Base-by-base conservation (phyloP, 2,888 invertebrate species). In the Clanis bilineata region DNA sequence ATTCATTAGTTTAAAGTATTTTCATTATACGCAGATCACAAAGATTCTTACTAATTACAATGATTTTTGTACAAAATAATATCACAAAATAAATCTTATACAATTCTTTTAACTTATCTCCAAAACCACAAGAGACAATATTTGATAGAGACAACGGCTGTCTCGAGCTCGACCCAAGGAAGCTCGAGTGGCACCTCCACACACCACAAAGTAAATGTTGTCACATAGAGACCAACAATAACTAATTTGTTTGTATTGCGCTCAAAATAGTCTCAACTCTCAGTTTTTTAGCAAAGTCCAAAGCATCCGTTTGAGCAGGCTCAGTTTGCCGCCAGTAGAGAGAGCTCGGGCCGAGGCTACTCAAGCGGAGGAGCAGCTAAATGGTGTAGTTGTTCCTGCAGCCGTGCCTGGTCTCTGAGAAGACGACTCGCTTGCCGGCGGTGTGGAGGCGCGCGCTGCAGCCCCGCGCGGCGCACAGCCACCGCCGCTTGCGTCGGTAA, bases 401-500 rank as follows among this genome's bases (percentile, higher is more conserved):
- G 22, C 73, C 75, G 65, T 90, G 91, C 59, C 87, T 70, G 1
- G 84, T 65, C 23, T 90, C 88, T 0, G 85, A 78, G 73, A 86
- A 89, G n/a, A 92, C 89, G 22, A 92, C 69, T 2, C 67, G 71
- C 65, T 89, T 91, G 22, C 90, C 90, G 4, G 74, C 63, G 0
- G 92, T 92, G 67, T 92, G 92, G 1, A 93, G 77, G 21, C 92
- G 72, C 1, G 91, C 92, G 0, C 83, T 82, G 69, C 93, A 93
- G 61, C 82, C 88, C 21, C 84, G 78, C 0, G 92, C 90, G 0
- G 92, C 90, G 73, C 93, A 93, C 15, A 77, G 66, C 93, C 93
- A 93, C 3, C 92, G 79, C 58, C 91, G 74, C 70, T 88, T 89
- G 60, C 69, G 70, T 57, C 74, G 70, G 73, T 87, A 88, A 66